Evolutionary conservation across 1,140 invertebrate species (phyloP).

Genomic region (Matsumurasca onukii): DNA sequence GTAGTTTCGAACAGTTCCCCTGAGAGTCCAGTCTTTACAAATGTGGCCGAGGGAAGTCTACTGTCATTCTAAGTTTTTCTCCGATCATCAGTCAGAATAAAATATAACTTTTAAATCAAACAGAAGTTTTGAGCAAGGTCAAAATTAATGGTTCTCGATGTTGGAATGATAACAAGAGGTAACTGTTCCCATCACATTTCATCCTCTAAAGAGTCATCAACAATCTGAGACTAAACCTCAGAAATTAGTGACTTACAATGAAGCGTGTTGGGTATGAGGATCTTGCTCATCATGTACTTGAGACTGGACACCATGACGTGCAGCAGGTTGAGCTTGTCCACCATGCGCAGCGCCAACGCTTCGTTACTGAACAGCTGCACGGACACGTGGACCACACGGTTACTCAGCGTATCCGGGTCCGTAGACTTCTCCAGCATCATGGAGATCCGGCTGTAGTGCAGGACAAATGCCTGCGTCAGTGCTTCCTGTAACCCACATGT

Average conservation of each 20-base stretch:
- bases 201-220: no score
- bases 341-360: conserved; percentile 84
- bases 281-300: conserved; percentile 91
- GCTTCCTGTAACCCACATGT: conserved; percentile 63
- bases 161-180: no score
- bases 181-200: no score
- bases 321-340: conserved; percentile 83
- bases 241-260: conserved; percentile 67
- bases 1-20: no score
- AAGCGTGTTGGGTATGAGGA: conserved; percentile 81
- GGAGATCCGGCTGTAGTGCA: conserved; percentile 93
- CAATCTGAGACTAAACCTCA: no score
- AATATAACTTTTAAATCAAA: no score
- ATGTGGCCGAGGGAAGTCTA: no score
- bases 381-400: conserved; percentile 94
- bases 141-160: no score
- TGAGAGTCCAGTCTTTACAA: no score
- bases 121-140: no score
- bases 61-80: no score
- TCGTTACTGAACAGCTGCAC: conserved; percentile 96
- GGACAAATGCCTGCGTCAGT: conserved; percentile 90
- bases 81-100: no score
- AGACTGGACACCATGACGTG: conserved; percentile 94
- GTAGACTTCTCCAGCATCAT: conserved; percentile 82
- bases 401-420: conserved; percentile 89